Conservation (phyloP, 2,797 vertebrate species). For the Lerista edwardsae region DNA sequence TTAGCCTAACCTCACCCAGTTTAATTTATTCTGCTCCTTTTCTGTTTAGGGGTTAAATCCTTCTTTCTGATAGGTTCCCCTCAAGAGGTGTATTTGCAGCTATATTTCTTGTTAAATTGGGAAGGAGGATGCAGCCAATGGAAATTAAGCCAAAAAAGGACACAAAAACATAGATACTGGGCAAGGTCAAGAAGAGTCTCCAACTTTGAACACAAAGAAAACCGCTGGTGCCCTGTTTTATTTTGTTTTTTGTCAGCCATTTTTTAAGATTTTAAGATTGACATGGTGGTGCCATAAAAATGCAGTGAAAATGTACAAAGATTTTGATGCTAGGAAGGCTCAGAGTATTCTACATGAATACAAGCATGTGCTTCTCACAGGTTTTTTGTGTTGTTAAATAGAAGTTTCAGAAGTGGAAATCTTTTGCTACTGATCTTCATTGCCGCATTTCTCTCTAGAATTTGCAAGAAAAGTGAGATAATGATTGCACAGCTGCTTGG, state of each 20-base stretch:
- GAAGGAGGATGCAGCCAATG: not conserved
- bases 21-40: conserved; percentile 5
- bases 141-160: not conserved
- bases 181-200: not conserved
- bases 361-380: not conserved
- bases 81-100: not conserved
- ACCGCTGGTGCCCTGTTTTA: not conserved
- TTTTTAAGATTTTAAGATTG: not conserved
- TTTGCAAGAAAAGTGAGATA: not conserved
- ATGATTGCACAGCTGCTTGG: too few species aligned
- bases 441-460: not conserved
- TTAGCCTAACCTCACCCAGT: not conserved
- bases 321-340: not conserved
- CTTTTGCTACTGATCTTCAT: not conserved
- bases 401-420: rapidly evolving
- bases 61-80: not conserved
- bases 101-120: not conserved
- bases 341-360: not conserved
- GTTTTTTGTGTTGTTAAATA: rapidly evolving
- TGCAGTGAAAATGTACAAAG: rapidly evolving
- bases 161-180: not conserved
- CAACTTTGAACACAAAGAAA: not conserved
- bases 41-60: not conserved
- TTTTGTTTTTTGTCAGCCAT: not conserved
- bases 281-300: not conserved